phyloP scores from a whole-genome alignment of 2,797 vertebrate species.

The Petrocephalus schoutedeni region DNA sequence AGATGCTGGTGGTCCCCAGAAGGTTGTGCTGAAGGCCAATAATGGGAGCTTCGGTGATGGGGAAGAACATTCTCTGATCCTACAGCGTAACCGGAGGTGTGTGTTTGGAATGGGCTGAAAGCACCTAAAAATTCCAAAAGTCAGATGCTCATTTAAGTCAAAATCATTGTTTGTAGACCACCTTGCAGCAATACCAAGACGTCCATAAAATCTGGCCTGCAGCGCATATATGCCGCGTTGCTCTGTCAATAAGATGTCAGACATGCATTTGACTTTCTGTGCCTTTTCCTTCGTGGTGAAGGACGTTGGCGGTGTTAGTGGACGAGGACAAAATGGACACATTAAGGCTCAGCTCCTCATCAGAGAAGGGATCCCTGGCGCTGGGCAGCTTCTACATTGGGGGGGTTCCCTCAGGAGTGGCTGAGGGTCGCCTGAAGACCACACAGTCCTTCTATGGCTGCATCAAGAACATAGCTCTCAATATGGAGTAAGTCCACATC shows the following conservation, averaged over 20 bases:
- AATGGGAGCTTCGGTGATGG: slow-evolving; percentile 72
- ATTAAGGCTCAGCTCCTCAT: slow-evolving; percentile 54
- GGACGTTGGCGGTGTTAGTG: slow-evolving; percentile 72
- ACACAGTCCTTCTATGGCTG: slow-evolving; percentile 75
- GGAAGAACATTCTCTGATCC: slow-evolving; percentile 76
- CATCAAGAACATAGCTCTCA: slow-evolving; percentile 73
- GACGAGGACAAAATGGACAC: slow-evolving; percentile 72
- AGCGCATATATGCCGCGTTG: neutral
- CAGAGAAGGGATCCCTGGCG: slow-evolving; percentile 58
- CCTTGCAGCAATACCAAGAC: neutral
- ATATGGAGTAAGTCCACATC: slow-evolving; percentile 48
- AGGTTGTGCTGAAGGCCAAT: slow-evolving; percentile 54
- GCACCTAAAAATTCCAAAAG: neutral
- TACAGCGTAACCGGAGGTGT: slow-evolving; percentile 76
- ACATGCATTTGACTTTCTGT: neutral
- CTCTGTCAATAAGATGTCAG: neutral
- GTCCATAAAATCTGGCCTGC: neutral
- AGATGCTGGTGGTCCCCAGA: slow-evolving; percentile 64
- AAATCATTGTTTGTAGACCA: neutral
- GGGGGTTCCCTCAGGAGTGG: slow-evolving; percentile 67
- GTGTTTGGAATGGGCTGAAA: slow-evolving; percentile 15
- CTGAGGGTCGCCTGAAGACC: slow-evolving; percentile 50
- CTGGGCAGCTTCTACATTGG: slow-evolving; percentile 74
- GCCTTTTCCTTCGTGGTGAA: slow-evolving; percentile 39
- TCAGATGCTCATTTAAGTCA: neutral